Base-by-base conservation (phyloP, 2,797 vertebrate species). In the Siniperca obscura region DNA sequence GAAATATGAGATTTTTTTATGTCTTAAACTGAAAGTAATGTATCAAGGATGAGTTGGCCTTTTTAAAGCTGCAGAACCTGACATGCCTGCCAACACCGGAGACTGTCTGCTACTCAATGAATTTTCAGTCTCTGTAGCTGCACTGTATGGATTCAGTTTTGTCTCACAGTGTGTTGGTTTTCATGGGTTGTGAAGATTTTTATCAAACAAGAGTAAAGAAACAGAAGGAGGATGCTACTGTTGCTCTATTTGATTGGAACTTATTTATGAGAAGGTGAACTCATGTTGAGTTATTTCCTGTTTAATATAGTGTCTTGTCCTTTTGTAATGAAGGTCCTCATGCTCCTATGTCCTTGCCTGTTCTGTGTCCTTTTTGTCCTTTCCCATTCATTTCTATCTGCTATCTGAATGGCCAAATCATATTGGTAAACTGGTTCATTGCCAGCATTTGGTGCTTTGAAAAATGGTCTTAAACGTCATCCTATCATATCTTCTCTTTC, bases 211-310 rank as follows among this genome's bases (percentile, higher is more conserved):
- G 22, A 61, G 40, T 48, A 27, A 44, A 52, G 61, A 53, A 17
- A 52, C 7, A 40, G n/a, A 19, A 3, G 40, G 56, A 57, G 44
- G 48, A 57, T 50, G 27, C 19, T 4, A 0, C 6, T 16, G 42
- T 53, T 42, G 30, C 22, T 17, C 21, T n/a, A 3, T 71, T 61
- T 55, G 34, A 66, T 34, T 55, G 60, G 6, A n/a, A 40, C 7
- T 7, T 52, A 38, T 60, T 56, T 16, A 10, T 61, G 25, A 62
- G 4, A 27, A 50, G 42, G 68, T 42, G 61, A 30, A 4, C 56
- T 71, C 70, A n/a, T 1, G 61, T 70, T 21, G 55, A 74, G 19
- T 77, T 50, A 66, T 74, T 80, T 60, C 55, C 74, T 75, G 60
- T 71, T 62, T 70, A 34, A 80, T 57, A 64, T 67, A 46, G 30